These are phyloP conservation scores for Paratilapia polleni DNA, from an alignment of 2,113 vertebrate genomes.

Conservation along the genomic window DNA sequence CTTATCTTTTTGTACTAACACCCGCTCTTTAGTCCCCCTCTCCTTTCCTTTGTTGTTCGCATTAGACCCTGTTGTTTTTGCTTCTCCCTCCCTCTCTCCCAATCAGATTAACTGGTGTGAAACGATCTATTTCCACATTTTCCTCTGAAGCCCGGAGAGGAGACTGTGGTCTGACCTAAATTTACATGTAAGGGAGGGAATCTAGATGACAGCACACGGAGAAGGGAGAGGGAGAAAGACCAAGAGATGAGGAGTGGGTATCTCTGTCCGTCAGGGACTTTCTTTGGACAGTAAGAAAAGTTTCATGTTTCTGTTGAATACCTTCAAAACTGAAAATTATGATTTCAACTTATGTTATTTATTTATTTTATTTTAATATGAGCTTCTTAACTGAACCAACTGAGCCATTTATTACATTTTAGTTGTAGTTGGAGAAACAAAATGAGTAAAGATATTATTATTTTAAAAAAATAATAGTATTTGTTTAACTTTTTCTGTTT, in stretches of 20 bases:
- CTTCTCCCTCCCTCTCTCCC: slow-evolving; percentile 57
- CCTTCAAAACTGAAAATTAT: background rate
- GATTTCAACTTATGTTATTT: background rate
- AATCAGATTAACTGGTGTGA: slow-evolving; percentile 78
- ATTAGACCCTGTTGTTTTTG: slow-evolving; percentile 57
- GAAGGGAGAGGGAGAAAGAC: slow-evolving; percentile 59
- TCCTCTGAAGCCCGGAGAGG: slow-evolving; percentile 66
- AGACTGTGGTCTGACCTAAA: slow-evolving; percentile 84
- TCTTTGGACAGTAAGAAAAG: slow-evolving; percentile 49
- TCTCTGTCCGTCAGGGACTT: slow-evolving; percentile 40
- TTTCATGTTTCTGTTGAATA: slow-evolving; percentile 14
- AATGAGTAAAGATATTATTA: too few species aligned
- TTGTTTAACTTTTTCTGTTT: background rate
- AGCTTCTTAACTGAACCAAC: background rate
- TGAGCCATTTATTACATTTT: background rate
- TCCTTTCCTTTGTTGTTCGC: slow-evolving; percentile 13
- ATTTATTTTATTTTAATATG: background rate
- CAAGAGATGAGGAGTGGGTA: slow-evolving; percentile 25
- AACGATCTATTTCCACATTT: slow-evolving; percentile 74
- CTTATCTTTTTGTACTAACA: slow-evolving; percentile 2
- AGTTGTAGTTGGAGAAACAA: background rate
- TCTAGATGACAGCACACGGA: slow-evolving; percentile 82
- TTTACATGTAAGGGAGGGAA: slow-evolving; percentile 80
- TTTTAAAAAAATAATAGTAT: too few species aligned
- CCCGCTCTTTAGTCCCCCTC: background rate